A percentile compares a stretch with the other conserved stretches of the same genome.
Evolutionary conservation across 2,888 invertebrate genomes (phyloP).

Genomic region (Cosmia trapezina): DNA sequence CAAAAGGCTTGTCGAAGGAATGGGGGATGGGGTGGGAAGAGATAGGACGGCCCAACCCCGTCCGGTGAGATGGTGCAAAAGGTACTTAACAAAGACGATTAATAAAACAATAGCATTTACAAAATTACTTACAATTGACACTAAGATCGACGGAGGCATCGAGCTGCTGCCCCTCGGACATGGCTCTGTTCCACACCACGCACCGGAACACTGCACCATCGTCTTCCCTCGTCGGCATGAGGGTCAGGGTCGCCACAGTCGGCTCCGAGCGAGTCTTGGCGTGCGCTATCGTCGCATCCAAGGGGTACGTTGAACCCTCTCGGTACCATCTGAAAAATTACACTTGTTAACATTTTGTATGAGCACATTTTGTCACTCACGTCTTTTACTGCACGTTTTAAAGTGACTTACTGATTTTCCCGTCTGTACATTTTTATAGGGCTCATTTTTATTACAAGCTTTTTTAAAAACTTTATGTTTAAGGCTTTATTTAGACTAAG

Average conservation of each 20-base stretch:
- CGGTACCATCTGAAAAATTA: constrained; percentile 93
- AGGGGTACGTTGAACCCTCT: constrained; percentile 93
- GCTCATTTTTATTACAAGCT: neutral
- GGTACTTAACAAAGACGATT: neutral
- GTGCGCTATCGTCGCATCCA: constrained; percentile 93
- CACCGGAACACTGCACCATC: constrained; percentile 96
- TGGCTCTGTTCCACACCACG: constrained; percentile 97
- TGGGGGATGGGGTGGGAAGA: too few relatives aligned
- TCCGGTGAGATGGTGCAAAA: neutral
- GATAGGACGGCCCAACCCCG: neutral
- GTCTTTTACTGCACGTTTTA: neutral
- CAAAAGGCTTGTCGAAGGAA: neutral
- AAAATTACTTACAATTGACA: constrained; percentile 95
- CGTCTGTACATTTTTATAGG: neutral
- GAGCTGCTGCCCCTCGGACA: constrained; percentile 94
- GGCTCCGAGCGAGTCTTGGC: constrained; percentile 94
- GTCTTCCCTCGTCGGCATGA: constrained; percentile 95
- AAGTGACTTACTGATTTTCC: constrained; percentile 15
- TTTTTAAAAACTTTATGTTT: neutral
- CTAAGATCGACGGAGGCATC: constrained; percentile 95
- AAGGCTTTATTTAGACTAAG: neutral
- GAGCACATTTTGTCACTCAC: constrained; percentile 11
- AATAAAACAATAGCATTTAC: neutral
- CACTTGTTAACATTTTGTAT: constrained; percentile 27
- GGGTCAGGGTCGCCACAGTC: constrained; percentile 93